These are phyloP conservation scores for Cercopithecus mona DNA, from an alignment of 2,113 vertebrate species.

Conservation along the genomic window DNA sequence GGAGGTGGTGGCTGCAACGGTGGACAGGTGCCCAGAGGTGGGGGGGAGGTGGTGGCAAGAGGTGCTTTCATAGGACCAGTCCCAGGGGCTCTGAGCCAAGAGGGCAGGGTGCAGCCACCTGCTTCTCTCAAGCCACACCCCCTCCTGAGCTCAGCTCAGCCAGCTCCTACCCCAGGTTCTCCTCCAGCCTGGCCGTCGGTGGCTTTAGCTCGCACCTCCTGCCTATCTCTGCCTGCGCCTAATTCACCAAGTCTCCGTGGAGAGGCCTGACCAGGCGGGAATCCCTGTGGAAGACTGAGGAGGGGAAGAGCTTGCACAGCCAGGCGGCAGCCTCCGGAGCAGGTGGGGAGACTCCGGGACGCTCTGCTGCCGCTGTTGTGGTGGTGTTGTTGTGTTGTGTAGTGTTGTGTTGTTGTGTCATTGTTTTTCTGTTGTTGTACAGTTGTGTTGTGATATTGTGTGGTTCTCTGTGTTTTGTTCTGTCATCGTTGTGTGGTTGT, in stretches of 20 bases:
- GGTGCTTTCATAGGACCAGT: background rate
- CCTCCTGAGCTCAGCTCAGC: too few species aligned
- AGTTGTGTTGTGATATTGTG: too few species aligned
- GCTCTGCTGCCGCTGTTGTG: background rate
- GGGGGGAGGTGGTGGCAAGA: background rate
- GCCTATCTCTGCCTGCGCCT: background rate
- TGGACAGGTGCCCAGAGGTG: too few species aligned
- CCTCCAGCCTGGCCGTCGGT: background rate
- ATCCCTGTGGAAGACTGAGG: background rate
- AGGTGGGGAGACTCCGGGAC: fast-evolving
- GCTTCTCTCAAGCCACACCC: background rate
- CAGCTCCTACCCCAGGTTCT: background rate
- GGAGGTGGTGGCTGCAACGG: fast-evolving
- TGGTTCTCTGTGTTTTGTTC: too few species aligned
- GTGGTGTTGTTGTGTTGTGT: too few species aligned
- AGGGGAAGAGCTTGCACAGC: background rate
- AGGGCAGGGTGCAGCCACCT: background rate
- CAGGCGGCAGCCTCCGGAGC: background rate
- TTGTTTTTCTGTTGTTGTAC: too few species aligned
- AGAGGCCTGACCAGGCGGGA: background rate
- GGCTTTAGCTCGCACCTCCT: background rate
- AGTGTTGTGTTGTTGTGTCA: too few species aligned
- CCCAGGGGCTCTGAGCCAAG: background rate
- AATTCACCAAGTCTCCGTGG: too few species aligned
- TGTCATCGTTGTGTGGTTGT: too few species aligned